A percentile compares a stretch with the other conserved stretches of the same genome.
Evolutionary conservation across 2,888 invertebrate species (phyloP).

Genomic region (Phyllotreta cruciferae): DNA sequence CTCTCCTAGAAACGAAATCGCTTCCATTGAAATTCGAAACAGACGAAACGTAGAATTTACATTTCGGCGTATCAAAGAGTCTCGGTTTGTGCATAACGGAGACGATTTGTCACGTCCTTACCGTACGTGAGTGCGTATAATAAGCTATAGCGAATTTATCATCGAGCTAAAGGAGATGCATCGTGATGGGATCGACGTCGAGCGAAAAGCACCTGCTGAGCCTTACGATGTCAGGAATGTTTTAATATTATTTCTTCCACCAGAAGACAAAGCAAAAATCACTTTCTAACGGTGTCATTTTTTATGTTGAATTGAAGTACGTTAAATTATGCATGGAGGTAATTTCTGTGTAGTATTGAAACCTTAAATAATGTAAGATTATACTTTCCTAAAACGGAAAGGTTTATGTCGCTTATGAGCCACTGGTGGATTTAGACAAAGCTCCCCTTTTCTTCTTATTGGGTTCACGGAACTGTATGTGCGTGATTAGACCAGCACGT

Average conservation of each 20-base stretch:
- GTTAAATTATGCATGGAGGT: too few relatives aligned
- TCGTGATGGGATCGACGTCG: constrained; percentile 7
- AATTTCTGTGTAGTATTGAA: too few relatives aligned
- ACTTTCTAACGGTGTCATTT: background rate
- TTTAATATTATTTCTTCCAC: constrained; percentile 8
- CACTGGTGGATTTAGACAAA: constrained; percentile 1
- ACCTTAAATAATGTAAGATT: too few relatives aligned
- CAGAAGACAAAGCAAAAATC: background rate
- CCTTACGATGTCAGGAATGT: constrained; percentile 1
- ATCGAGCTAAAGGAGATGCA: constrained; percentile 8
- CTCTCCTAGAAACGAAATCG: background rate
- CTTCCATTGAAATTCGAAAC: constrained; percentile 6
- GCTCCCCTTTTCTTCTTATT: constrained; percentile 16
- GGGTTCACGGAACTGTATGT: constrained; percentile 37
- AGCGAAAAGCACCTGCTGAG: constrained; percentile 12
- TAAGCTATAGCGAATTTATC: constrained; percentile 16
- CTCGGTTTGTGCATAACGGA: constrained; percentile 16
- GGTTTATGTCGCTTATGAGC: too few relatives aligned
- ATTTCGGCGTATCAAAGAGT: constrained; percentile 21
- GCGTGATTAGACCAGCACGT: constrained; percentile 43
- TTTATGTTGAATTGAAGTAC: too few relatives aligned
- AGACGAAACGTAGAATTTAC: constrained; percentile 6
- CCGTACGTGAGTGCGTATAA: constrained; percentile 18
- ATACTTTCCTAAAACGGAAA: too few relatives aligned
- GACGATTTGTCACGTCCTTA: constrained; percentile 23